Conservation (phyloP, 2,888 invertebrate genomes). For the Dioctria rufipes region DNA sequence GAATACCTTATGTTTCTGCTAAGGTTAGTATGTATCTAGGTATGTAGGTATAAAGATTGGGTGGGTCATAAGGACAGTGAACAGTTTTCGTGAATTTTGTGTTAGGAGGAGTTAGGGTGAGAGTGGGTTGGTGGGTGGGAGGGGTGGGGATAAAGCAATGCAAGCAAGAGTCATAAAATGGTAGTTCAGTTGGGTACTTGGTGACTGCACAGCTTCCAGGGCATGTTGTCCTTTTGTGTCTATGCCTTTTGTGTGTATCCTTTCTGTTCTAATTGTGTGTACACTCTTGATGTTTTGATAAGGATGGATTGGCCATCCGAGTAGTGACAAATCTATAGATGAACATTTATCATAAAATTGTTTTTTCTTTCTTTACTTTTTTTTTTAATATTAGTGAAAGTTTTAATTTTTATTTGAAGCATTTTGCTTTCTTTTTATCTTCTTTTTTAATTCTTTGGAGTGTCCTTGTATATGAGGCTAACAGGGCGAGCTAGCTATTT, state of each 20-base stretch:
- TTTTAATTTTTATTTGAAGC: conserved; percentile 18
- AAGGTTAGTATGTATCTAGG: no score
- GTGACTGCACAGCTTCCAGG: conserved; percentile 41
- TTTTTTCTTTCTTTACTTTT: background rate
- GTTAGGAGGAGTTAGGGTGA: no score
- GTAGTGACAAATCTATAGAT: conserved; percentile 20
- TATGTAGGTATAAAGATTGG: conserved; percentile 1
- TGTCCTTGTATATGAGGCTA: no score
- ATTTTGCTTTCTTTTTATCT: background rate
- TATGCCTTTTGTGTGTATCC: conserved; percentile 24
- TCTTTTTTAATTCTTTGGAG: no score
- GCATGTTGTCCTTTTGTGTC: conserved; percentile 46
- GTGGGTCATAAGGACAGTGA: conserved; percentile 25
- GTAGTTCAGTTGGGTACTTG: conserved; percentile 45
- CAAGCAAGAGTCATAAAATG: conserved; percentile 35
- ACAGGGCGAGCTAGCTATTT: no score
- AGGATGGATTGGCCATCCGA: conserved; percentile 11
- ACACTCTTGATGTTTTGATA: conserved; percentile 43
- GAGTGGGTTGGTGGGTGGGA: no score
- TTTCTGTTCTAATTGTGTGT: conserved; percentile 45
- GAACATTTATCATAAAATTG: conserved; percentile 23
- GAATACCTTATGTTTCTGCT: background rate
- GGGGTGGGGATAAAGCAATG: conserved; percentile 10
- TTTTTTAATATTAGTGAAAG: conserved; percentile 44
- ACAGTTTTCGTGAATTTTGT: no score